phyloP scores from a whole-genome alignment of 2,888 invertebrate genomes.

The Allophyes oxyacanthae region DNA sequence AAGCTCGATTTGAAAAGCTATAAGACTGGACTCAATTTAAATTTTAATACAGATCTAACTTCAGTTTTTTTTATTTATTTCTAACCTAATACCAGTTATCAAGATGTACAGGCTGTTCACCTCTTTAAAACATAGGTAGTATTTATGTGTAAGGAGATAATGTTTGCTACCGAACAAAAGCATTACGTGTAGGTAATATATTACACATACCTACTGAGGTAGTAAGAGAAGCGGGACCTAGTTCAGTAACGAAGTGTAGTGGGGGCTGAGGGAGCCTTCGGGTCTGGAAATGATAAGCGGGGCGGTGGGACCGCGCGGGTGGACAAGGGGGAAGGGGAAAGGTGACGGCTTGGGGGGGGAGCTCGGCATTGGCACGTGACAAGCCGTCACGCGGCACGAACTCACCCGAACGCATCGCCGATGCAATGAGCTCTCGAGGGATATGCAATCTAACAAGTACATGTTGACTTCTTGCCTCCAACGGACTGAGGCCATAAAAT shows the following conservation, averaged over 20 bases:
- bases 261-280: slow-evolving; percentile 58
- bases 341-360: slow-evolving; percentile 24
- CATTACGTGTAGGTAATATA: slow-evolving; percentile 61
- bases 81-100: slow-evolving; percentile 4
- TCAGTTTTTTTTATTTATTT: background rate
- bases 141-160: slow-evolving; percentile 22
- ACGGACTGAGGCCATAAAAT: slow-evolving; percentile 17
- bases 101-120: slow-evolving; percentile 8
- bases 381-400: slow-evolving; percentile 71
- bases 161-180: slow-evolving; percentile 57
- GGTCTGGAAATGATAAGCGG: slow-evolving; percentile 66
- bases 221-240: slow-evolving; percentile 49
- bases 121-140: background rate
- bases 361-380: slow-evolving; percentile 69
- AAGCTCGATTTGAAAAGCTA: background rate
- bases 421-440: slow-evolving; percentile 57
- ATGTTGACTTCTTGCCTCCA: slow-evolving; percentile 36
- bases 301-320: slow-evolving; percentile 36
- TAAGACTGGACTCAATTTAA: background rate
- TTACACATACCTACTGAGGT: slow-evolving; percentile 15
- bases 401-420: slow-evolving; percentile 62
- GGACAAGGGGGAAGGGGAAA: slow-evolving; percentile 30
- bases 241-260: slow-evolving; percentile 41
- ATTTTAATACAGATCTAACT: slow-evolving; percentile 10
- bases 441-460: slow-evolving; percentile 30